These are phyloP conservation scores for Coryphaenoides rupestris DNA, from an alignment of 2,113 vertebrate species.

Conservation along the genomic window DNA sequence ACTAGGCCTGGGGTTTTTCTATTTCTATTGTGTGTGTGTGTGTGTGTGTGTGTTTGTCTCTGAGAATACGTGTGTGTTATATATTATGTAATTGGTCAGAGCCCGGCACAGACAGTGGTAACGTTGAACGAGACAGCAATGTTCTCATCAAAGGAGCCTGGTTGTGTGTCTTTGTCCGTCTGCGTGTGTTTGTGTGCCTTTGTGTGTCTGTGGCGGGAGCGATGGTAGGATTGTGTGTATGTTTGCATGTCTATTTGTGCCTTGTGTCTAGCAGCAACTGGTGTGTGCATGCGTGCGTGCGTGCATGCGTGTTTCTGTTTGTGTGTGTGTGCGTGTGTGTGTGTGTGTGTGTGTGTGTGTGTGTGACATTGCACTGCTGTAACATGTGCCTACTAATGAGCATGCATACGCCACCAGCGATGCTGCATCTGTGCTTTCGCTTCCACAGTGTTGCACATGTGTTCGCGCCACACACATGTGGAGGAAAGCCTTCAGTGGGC, in stretches of 20 bases:
- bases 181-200: constrained; percentile 6
- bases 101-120: background rate
- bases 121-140: background rate
- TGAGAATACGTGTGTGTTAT: background rate
- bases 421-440: too few species aligned
- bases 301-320: background rate
- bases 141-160: constrained; percentile 1
- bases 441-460: too few species aligned
- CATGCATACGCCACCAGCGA: too few species aligned
- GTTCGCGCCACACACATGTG: too few species aligned
- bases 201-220: background rate
- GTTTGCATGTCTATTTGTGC: background rate
- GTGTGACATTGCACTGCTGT: too few species aligned
- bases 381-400: too few species aligned
- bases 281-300: too few species aligned
- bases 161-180: background rate
- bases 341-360: background rate
- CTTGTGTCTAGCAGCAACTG: background rate
- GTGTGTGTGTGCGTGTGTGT: background rate
- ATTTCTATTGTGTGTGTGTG: background rate
- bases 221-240: background rate
- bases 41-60: background rate
- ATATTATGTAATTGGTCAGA: background rate
- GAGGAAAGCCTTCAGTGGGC: too few species aligned
- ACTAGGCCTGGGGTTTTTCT: too few species aligned